phyloP scores from a whole-genome alignment of 2,888 invertebrate species.

The Trichogramma evanescens region DNA sequence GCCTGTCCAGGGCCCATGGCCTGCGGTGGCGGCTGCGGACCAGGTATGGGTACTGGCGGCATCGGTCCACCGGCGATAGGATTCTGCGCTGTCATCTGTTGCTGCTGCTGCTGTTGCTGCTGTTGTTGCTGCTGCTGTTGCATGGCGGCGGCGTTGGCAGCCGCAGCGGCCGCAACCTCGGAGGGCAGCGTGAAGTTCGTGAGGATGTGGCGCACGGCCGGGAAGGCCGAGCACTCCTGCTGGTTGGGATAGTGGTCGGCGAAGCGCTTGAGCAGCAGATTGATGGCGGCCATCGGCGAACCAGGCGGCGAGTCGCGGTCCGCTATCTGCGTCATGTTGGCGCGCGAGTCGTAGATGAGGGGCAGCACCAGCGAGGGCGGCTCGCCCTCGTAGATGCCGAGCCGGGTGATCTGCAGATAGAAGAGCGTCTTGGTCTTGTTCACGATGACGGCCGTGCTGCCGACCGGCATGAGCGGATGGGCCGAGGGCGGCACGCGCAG shows the following conservation, averaged over 20 bases:
- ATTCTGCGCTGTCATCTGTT: constrained; percentile 44
- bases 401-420: constrained; percentile 71
- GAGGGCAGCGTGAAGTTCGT: constrained; percentile 76
- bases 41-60: constrained; percentile 52
- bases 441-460: constrained; percentile 79
- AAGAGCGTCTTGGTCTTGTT: constrained; percentile 84
- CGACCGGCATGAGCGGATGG: constrained; percentile 73
- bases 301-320: constrained; percentile 58
- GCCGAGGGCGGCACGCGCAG: constrained; percentile 85
- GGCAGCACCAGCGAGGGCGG: constrained; percentile 75
- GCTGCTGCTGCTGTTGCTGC: constrained; percentile 47
- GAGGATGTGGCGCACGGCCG: constrained; percentile 82
- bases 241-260: constrained; percentile 61
- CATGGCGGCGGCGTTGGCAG: constrained; percentile 33
- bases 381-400: constrained; percentile 12
- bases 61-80: constrained; percentile 49
- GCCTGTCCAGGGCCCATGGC: constrained; percentile 9
- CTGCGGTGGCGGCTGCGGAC: constrained; percentile 54
- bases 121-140: constrained; percentile 45
- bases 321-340: constrained; percentile 79
- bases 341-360: constrained; percentile 80
- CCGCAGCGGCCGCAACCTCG: constrained; percentile 60
- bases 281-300: constrained; percentile 58
- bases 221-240: constrained; percentile 82
- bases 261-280: constrained; percentile 62